Evolutionary conservation across 2,888 invertebrate species (phyloP), one percentile per base, ranked within the genome.

Genomic region (Poecilus cupreus): DNA sequence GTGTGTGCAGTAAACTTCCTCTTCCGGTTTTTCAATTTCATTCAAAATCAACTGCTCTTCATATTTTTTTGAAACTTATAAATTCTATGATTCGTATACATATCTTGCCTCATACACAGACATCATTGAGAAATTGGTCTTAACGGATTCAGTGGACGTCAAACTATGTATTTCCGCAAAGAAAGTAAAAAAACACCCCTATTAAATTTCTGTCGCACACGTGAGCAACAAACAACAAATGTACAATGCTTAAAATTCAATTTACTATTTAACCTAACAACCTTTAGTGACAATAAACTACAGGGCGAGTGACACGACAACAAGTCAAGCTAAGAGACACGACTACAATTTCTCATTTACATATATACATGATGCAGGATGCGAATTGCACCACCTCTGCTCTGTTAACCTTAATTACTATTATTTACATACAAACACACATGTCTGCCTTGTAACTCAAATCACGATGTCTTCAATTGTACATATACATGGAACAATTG

Each of bases 321-420:
- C 64, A 68, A 68, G 37, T 68, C 64, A 39, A 16, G 32, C 10
- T 32, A n/a, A 60, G 32, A 26, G 60, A 60, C 60, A 60, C 18
- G 64, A 18, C 13, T 68, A 68, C 37, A 68, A 68, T 68, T 68
- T 68, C 64, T 68, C 64, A 68, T 68, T 68, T 68, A 68, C 64
- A 68, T 68, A 68, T 37, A 68, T 68, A 32, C 64, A 68, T 11
- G 64, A 37, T 68, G 64, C 32, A 32, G 64, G 32, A 68, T 68
- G 64, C 64, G 37, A 13, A 11, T 18, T 68, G 64, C 64, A 68
- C 18, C 64, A 68, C 64, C 39, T 51, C 64, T 68, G 39, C 32
- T 11, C 64, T 68, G 64, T 68, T 68, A 68, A 18, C 13, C 64
- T 68, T 68, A 68, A 68, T 68, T 68, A 32, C 64, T 32, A 68